phyloP scores from a whole-genome alignment of 2,797 vertebrate species.

The Rousettus madagascariensis region DNA sequence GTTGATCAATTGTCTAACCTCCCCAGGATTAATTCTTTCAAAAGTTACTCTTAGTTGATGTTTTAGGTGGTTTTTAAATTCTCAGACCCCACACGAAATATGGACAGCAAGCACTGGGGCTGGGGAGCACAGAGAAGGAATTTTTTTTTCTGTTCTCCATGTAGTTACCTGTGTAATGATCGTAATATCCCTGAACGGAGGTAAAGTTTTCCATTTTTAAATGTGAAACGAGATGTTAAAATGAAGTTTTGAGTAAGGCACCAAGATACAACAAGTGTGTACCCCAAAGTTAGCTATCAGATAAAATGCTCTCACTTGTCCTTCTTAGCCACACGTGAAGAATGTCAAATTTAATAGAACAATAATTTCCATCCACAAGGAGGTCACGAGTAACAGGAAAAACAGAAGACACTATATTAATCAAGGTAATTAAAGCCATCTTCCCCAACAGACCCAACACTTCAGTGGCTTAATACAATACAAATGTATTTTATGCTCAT shows the following conservation, averaged over 20 bases:
- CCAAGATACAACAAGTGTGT: neutral
- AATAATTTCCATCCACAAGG: neutral
- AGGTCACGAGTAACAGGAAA: neutral
- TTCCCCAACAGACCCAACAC: neutral
- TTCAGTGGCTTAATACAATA: neutral
- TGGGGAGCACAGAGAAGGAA: neutral
- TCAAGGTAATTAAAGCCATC: neutral
- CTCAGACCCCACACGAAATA: neutral
- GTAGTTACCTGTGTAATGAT: neutral
- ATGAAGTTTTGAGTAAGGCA: neutral
- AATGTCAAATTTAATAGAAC: neutral
- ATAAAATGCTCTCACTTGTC: neutral
- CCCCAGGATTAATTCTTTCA: neutral
- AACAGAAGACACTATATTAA: neutral
- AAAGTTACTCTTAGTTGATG: neutral
- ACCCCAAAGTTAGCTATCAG: neutral
- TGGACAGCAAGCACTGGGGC: neutral
- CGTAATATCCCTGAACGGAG: neutral
- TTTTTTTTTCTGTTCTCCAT: neutral
- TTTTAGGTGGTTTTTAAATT: neutral
- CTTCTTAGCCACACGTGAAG: neutral
- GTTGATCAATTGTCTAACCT: neutral
- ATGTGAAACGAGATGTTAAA: conserved; percentile 5
- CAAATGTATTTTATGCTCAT: neutral
- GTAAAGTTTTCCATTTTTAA: neutral